phyloP scores from a whole-genome alignment of 1,140 invertebrate species.

The Muscidifurax raptorellus region DNA sequence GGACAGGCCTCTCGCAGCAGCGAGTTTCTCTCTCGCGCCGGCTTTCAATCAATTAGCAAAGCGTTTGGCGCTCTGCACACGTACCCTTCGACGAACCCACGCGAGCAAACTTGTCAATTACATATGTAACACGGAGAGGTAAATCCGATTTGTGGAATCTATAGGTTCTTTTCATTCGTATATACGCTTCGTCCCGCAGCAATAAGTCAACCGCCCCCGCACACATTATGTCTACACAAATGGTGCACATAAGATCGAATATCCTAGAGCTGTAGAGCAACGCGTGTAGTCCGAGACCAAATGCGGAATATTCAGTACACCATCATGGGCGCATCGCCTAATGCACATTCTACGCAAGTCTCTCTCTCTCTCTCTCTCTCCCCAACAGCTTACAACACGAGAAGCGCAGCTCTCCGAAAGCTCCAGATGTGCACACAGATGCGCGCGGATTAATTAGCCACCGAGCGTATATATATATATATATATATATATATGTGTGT shows the following conservation, averaged over 20 bases:
- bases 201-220: too few species aligned
- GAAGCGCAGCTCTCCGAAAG: background rate
- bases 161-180: too few species aligned
- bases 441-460: conserved; percentile 1
- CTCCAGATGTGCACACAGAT: background rate
- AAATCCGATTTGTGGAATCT: too few species aligned
- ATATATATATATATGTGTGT: too few species aligned
- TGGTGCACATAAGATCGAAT: background rate
- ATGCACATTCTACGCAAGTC: background rate
- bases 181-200: too few species aligned
- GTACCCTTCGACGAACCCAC: too few species aligned
- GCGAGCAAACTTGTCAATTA: conserved; percentile 9
- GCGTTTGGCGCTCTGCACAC: background rate
- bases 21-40: conserved; percentile 15
- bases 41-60: conserved; percentile 52
- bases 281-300: background rate
- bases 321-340: background rate
- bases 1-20: background rate
- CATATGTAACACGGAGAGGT: too few species aligned
- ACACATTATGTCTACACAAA: too few species aligned
- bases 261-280: background rate
- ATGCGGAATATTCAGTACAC: background rate
- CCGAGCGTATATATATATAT: too few species aligned
- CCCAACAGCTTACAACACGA: background rate
- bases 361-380: background rate